Conservation (phyloP, 2,888 invertebrate species). For the Eumerus sabulonum region DNA sequence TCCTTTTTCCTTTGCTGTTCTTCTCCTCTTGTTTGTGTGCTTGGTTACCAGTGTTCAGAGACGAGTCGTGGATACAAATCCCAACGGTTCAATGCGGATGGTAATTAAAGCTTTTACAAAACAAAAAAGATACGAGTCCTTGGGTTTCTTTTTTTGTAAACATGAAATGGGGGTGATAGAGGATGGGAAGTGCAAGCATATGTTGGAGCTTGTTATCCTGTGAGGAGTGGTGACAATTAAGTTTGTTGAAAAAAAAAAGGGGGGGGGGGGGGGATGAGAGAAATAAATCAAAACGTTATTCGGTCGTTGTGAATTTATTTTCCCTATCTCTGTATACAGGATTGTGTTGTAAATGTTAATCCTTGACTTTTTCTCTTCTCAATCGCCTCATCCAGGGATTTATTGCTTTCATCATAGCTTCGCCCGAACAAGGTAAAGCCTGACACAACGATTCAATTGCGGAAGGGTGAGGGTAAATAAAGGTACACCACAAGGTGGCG, state of each 20-base stretch:
- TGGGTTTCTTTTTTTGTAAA: background rate
- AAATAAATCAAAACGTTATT: constrained; percentile 59
- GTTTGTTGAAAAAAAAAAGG: background rate
- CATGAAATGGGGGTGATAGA: no score
- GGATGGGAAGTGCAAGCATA: background rate
- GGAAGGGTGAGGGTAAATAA: no score
- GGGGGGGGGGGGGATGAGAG: constrained; percentile 1
- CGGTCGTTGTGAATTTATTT: constrained; percentile 33
- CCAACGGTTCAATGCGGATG: constrained; percentile 56
- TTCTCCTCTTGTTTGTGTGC: constrained; percentile 10
- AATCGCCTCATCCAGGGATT: no score
- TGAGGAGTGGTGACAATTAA: constrained; percentile 18
- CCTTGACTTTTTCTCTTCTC: constrained; percentile 48
- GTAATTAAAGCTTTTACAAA: constrained; percentile 51
- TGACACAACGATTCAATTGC: no score
- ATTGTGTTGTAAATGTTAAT: constrained; percentile 61
- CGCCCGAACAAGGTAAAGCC: no score
- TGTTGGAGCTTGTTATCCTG: no score
- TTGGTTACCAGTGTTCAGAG: constrained; percentile 46
- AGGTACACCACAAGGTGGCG: no score
- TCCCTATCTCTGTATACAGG: background rate
- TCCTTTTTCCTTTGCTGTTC: constrained; percentile 16
- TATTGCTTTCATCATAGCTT: no score
- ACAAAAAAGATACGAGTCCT: background rate
- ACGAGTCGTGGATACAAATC: constrained; percentile 35